Conservation (phyloP, 2,113 vertebrate species). For the Recurvirostra avosetta region DNA sequence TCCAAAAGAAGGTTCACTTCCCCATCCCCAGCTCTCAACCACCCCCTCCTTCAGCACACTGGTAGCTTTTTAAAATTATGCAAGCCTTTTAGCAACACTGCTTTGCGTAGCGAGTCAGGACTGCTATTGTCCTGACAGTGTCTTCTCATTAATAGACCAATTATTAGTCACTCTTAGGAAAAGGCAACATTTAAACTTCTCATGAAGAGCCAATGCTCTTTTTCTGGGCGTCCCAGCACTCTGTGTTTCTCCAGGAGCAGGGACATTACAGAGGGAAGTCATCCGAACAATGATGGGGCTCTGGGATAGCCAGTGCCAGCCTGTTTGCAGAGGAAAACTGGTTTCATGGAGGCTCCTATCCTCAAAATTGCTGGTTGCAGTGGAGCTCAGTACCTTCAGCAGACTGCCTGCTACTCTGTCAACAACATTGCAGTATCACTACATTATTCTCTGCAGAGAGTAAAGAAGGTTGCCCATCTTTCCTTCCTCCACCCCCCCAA, state of each 20-base stretch:
- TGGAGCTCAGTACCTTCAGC: not conserved
- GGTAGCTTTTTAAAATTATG: not conserved
- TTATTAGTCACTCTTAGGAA: not conserved
- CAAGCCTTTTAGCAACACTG: not conserved
- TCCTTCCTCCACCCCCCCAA: not conserved
- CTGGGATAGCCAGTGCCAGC: not conserved
- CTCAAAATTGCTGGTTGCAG: not conserved
- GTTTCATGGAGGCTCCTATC: not conserved
- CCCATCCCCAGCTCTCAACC: not conserved
- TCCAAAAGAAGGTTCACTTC: not conserved
- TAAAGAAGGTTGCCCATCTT: not conserved
- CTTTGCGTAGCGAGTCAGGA: not conserved
- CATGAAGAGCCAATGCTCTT: not conserved
- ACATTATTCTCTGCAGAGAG: not conserved
- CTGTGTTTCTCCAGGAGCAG: not conserved
- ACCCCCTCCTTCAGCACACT: not conserved
- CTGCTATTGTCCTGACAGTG: not conserved
- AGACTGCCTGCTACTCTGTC: not conserved
- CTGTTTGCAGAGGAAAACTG: not conserved
- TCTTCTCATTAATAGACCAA: not conserved
- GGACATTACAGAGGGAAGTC: not conserved
- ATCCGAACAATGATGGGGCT: accelerated
- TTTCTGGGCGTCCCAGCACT: not conserved
- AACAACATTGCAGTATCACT: not conserved
- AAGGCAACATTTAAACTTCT: not conserved